phyloP scores from a whole-genome alignment of 2,113 vertebrate species.

The Puma concolor region DNA sequence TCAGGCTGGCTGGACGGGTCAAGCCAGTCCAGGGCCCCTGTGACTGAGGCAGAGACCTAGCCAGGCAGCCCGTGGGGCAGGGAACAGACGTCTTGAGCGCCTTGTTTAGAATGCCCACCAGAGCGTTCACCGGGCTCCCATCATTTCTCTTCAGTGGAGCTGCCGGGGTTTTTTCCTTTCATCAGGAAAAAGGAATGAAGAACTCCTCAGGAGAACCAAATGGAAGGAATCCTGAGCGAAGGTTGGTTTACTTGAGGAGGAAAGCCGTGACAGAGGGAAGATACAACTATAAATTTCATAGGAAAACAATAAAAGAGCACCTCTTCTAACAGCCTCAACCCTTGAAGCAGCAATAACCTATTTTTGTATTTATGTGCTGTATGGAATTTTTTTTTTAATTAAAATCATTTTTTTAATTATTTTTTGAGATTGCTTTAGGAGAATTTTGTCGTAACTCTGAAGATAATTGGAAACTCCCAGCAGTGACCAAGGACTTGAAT shows the following conservation, averaged over 20 bases:
- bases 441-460: conserved; percentile 1
- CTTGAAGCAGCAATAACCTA: not conserved
- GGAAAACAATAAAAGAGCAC: not conserved
- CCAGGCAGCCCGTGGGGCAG: not conserved
- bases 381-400: not conserved
- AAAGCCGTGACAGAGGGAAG: not conserved
- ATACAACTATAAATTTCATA: not conserved
- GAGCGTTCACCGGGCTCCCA: not conserved
- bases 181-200: not conserved
- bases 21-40: accelerated
- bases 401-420: conserved; percentile 3
- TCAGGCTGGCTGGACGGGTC: accelerated
- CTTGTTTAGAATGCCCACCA: accelerated
- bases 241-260: not conserved
- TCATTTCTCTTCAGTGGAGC: not conserved
- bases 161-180: not conserved
- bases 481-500: not conserved
- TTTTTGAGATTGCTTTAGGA: conserved; percentile 36
- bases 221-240: not conserved
- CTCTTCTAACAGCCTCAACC: not conserved
- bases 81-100: accelerated
- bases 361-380: not conserved
- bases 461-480: not conserved
- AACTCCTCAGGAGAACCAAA: not conserved
- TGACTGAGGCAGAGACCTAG: not conserved